phyloP scores from a whole-genome alignment of 2,888 invertebrate species.

The Nysson spinosus region DNA sequence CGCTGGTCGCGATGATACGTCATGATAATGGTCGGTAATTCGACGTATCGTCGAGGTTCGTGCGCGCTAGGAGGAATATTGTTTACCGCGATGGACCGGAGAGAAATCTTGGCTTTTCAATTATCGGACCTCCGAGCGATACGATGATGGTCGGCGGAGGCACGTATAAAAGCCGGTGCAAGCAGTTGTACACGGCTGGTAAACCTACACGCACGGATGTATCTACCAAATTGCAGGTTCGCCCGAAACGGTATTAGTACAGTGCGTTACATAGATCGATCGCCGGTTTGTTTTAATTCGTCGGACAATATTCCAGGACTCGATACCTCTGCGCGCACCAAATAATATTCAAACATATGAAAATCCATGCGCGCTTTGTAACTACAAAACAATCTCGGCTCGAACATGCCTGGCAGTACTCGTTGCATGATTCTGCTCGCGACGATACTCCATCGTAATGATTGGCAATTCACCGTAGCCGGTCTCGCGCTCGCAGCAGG shows the following conservation, averaged over 20 bases:
- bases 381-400: no score
- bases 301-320: no score
- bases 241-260: slow-evolving; percentile 10
- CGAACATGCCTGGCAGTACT: neutral
- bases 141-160: slow-evolving; percentile 58
- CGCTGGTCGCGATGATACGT: slow-evolving; percentile 68
- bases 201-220: slow-evolving; percentile 60
- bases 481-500: slow-evolving; percentile 28
- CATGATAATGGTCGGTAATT: slow-evolving; percentile 73
- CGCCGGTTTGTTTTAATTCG: neutral
- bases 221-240: slow-evolving; percentile 60
- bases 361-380: no score
- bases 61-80: slow-evolving; percentile 51
- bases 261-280: neutral
- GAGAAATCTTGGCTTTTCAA: slow-evolving; percentile 64
- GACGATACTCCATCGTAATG: slow-evolving; percentile 36
- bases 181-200: slow-evolving; percentile 43
- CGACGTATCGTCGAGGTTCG: slow-evolving; percentile 60
- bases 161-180: slow-evolving; percentile 44
- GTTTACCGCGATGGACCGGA: slow-evolving; percentile 49
- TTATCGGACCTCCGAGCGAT: slow-evolving; percentile 63
- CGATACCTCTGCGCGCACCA: no score
- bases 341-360: no score
- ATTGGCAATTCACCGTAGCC: slow-evolving; percentile 48
- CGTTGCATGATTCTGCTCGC: slow-evolving; percentile 39